Evolutionary conservation across 2,888 invertebrate genomes (phyloP).

Genomic region (Tridacna gigas): DNA sequence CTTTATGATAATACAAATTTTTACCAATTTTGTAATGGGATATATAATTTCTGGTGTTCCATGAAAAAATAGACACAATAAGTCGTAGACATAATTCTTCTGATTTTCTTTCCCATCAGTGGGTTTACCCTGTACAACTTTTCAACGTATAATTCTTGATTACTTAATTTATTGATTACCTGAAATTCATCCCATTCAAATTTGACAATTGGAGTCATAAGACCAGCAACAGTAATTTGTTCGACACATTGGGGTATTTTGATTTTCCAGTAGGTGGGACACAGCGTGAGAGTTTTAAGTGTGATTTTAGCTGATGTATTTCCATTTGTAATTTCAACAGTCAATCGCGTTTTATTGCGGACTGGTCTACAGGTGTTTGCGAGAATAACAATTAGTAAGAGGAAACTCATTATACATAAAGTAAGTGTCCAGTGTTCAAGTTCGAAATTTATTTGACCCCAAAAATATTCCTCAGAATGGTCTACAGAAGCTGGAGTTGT

Average conservation of each 20-base stretch:
- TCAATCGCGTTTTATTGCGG: background rate
- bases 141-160: background rate
- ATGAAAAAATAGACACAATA: constrained; percentile 35
- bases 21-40: constrained; percentile 7
- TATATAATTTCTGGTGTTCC: constrained; percentile 10
- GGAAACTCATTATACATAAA: constrained; percentile 1
- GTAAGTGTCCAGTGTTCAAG: constrained; percentile 27
- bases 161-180: constrained; percentile 28
- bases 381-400: constrained; percentile 8
- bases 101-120: constrained; percentile 1
- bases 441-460: constrained; percentile 16
- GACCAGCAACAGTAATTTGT: background rate
- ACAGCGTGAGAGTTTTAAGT: background rate
- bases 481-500: constrained; percentile 1
- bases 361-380: constrained; percentile 12
- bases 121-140: background rate
- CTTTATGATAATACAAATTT: background rate
- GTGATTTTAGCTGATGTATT: background rate
- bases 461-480: constrained; percentile 15
- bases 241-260: background rate
- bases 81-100: constrained; percentile 23
- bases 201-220: background rate
- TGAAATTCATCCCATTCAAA: constrained; percentile 34
- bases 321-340: constrained; percentile 28
- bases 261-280: constrained; percentile 30